These are phyloP conservation scores for Boloria euphrosyne DNA, from an alignment of 2,888 invertebrate species.

Conservation along the genomic window DNA sequence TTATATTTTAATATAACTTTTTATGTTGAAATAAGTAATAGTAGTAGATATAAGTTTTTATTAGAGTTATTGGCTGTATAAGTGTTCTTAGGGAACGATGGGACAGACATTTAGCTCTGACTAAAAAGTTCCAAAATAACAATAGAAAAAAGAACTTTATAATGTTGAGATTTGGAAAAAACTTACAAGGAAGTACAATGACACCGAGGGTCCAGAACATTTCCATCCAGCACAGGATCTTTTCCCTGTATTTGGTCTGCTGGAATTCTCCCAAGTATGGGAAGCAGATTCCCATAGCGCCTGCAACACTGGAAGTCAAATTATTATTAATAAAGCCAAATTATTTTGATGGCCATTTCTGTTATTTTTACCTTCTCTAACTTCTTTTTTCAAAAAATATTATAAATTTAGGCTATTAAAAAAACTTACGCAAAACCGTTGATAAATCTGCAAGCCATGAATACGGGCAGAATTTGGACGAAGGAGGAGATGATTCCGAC, in stretches of 20 bases:
- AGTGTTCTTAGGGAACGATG: too few relatives aligned
- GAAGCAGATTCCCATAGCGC: constrained; percentile 92
- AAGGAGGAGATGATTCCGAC: constrained; percentile 88
- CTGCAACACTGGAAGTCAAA: constrained; percentile 88
- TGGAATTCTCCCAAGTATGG: constrained; percentile 92
- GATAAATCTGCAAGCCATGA: constrained; percentile 87
- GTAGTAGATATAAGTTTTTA: too few relatives aligned
- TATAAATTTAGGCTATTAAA: background rate
- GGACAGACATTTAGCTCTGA: too few relatives aligned
- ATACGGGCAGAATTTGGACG: constrained; percentile 87
- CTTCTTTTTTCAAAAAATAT: background rate
- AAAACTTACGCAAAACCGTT: constrained; percentile 90
- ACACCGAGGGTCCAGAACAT: constrained; percentile 92
- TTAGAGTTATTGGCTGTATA: too few relatives aligned
- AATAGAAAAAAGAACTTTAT: too few relatives aligned
- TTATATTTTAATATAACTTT: too few relatives aligned
- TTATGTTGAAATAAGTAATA: too few relatives aligned
- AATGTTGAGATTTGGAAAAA: background rate
- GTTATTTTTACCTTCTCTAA: background rate
- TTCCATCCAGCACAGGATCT: constrained; percentile 92
- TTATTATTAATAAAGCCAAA: too few relatives aligned
- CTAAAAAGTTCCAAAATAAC: too few relatives aligned
- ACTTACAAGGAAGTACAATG: constrained; percentile 87
- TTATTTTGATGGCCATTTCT: background rate
- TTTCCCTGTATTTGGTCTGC: constrained; percentile 89